phyloP scores from a whole-genome alignment of 2,888 invertebrate genomes.

The Coremacera marginata region DNA sequence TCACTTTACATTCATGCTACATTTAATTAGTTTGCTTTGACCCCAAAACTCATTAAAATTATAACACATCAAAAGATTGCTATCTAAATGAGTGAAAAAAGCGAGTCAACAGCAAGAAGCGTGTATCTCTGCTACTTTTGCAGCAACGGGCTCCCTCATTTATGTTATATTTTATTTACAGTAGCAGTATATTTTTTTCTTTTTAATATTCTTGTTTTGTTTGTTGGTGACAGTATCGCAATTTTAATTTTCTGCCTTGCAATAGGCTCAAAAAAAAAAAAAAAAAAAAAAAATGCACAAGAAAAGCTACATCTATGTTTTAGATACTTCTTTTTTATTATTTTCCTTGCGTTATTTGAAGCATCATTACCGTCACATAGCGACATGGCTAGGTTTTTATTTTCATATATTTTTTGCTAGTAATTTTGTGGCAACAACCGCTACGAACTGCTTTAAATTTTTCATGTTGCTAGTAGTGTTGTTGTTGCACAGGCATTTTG shows the following conservation, averaged over 20 bases:
- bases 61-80: constrained; percentile 39
- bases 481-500: no score
- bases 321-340: no score
- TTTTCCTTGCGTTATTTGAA: no score
- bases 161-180: neutral
- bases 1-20: constrained; percentile 4
- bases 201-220: neutral
- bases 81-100: constrained; percentile 25
- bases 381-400: no score
- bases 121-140: neutral
- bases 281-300: neutral
- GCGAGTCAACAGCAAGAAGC: neutral
- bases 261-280: neutral
- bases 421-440: no score
- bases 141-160: neutral
- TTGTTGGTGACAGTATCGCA: neutral
- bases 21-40: constrained; percentile 38
- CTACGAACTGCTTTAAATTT: neutral
- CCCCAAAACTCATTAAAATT: constrained; percentile 39
- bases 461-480: no score
- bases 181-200: neutral
- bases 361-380: no score
- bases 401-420: no score
- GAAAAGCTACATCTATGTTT: constrained; percentile 1
- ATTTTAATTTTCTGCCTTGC: constrained; percentile 18